Base-by-base conservation (phyloP, 2,113 vertebrate genomes). In the Actenoides hombroni region DNA sequence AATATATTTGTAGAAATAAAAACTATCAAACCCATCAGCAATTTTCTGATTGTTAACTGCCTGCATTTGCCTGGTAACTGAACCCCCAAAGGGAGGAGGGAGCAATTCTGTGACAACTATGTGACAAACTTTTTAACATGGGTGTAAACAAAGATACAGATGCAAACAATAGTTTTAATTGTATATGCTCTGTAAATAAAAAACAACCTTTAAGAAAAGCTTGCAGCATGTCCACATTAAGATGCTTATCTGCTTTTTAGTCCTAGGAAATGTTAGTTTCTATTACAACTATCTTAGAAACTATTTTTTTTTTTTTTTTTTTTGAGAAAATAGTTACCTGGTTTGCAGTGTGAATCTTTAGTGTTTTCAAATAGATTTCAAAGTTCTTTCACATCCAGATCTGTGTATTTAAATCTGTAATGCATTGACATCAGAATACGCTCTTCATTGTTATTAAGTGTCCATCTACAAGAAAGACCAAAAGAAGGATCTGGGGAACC, bases 271-370 rank as follows among this genome's bases (percentile, higher is more conserved):
- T 16, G 42, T 4, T 7, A 10, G 2, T 68, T 68, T 54, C 11
- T 79, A 6, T 39, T 31, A 18, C 7, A 51, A 28, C 20, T 68
- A 11, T 37, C 20, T 68, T 49, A 71, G 20, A 85, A 94, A 40
- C 13, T n/a, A n/a, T n/a, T n/a, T 5, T 35, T 2, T 0, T 10
- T 46, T 46, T 46, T 46, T 46, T 0, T 11, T 44, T 44, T 44
- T 44, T 46, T 46, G 1, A 67, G 28, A 35, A 51, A 90, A 46
- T 25, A 56, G 6, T 78, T 86, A 81, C 20, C 53, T 65, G 59
- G 3, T 2, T 59, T 3, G 2, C 18, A 40, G 13, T 18, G 10
- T 71, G 29, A 82, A 76, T 73, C 40, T 17, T 6, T 6, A 19
- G 1, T 42, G 16, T 42, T 91, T 84, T 89, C 23, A 68, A 82